Base-by-base conservation (phyloP, 2,113 vertebrate genomes). In the Sapayoa aenigma region DNA sequence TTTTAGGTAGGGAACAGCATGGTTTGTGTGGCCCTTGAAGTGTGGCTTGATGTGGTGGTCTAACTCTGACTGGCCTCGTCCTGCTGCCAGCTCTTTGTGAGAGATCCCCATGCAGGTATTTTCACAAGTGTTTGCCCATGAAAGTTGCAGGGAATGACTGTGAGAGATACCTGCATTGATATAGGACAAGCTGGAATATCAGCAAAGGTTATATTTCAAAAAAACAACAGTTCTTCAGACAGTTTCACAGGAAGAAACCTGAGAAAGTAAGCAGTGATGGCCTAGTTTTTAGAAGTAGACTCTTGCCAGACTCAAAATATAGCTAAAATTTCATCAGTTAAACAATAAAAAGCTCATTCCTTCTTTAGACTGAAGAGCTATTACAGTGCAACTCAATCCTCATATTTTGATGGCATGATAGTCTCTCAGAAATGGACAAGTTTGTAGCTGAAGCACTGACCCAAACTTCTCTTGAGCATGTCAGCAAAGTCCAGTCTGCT, bases 271-370 rank as follows among this genome's bases (percentile, higher is more conserved):
- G 49, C 37, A 75, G 28, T 80, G 30, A 50, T 3, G 3, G 3
- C 47, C 55, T 93, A 44, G 35, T 86, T 90, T 49, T 41, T 95
- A 69, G 55, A 88, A 77, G 56, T 67, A 94, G 59, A 27, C 50
- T 31, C 22, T 79, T 83, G 55, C 75, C 71, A 87, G 78, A 67
- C 52, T 88, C 60, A 68, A 65, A 94, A 87, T 89, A 37, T 9
- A 49, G 28, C 72, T 90, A 62, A 90, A 93, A 93, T 81, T 60
- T 86, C 65, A 75, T 67, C 73, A 78, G 73, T 72, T 96, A 86
- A 84, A 75, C 65, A 92, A 84, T 62, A 79, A 84, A 89, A 89
- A 68, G 28, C 66, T 62, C 46, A 75, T 75, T 72, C 76, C 44
- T 35, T 93, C 76, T 35, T 65, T 82, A 89, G 25, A 39, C 65